phyloP scores from a whole-genome alignment of 2,113 vertebrate genomes.

The Aldabrachelys gigantea region DNA sequence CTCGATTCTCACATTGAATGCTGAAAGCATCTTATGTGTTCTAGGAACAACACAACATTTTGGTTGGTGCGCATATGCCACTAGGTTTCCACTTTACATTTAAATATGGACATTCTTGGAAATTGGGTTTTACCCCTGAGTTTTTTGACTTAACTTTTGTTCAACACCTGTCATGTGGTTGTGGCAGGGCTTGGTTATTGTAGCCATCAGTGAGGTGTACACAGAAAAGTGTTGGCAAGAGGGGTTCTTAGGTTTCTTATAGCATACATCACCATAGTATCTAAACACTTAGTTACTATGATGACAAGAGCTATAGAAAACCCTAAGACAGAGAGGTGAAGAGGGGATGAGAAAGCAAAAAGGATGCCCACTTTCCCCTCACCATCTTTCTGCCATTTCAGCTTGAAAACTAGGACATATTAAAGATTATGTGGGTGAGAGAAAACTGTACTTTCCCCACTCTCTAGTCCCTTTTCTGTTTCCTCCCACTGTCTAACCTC shows the following conservation, averaged over 20 bases:
- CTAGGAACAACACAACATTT: background rate
- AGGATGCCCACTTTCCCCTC: background rate
- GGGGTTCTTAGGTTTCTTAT: background rate
- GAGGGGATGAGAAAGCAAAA: background rate
- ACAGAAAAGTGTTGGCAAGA: background rate
- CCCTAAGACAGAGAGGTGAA: background rate
- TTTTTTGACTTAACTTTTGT: background rate
- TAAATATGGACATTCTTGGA: background rate
- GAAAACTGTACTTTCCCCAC: background rate
- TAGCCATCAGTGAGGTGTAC: background rate
- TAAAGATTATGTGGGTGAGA: background rate
- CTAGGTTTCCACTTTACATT: background rate
- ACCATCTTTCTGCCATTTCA: fast-evolving
- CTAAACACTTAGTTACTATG: background rate
- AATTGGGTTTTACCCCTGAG: background rate
- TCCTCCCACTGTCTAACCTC: background rate
- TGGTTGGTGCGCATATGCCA: fast-evolving
- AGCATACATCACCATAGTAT: background rate
- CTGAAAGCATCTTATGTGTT: background rate
- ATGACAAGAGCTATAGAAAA: background rate
- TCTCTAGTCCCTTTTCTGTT: fast-evolving
- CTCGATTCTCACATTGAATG: background rate
- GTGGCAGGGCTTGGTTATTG: background rate
- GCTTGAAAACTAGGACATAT: background rate
- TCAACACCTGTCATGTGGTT: background rate